phyloP scores from a whole-genome alignment of 2,888 invertebrate genomes.

The Theodoxus fluviatilis region DNA sequence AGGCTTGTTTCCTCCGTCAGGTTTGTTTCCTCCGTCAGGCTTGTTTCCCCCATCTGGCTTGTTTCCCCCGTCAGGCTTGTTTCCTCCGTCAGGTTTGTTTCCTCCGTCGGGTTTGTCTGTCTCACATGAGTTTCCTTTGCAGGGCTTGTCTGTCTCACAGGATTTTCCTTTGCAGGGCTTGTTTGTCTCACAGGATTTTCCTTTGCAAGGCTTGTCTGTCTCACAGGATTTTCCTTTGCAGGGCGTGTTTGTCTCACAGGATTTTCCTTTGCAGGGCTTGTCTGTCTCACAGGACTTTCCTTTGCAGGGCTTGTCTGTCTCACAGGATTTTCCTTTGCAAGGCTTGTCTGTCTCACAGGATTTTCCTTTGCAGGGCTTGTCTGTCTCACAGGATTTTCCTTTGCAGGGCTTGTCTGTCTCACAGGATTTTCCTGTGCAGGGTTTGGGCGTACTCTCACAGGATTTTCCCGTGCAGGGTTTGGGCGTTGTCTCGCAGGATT shows the following conservation, averaged over 20 bases:
- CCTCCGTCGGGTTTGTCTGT: too few species aligned
- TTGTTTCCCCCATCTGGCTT: not conserved
- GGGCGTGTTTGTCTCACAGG: too few species aligned
- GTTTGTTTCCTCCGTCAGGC: not conserved
- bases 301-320: too few species aligned
- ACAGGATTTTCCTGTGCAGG: slow-evolving; percentile 8
- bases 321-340: slow-evolving; percentile 18
- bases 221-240: too few species aligned
- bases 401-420: not conserved
- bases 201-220: slow-evolving; percentile 18
- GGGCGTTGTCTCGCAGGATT: too few species aligned
- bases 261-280: slow-evolving; percentile 22
- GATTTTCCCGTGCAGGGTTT: too few species aligned
- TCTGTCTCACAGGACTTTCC: slow-evolving; percentile 4
- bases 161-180: slow-evolving; percentile 8
- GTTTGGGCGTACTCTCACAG: too few species aligned
- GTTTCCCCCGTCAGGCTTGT: not conserved
- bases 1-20: not conserved
- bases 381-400: slow-evolving; percentile 6
- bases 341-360: slow-evolving; percentile 14
- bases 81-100: slow-evolving; percentile 1
- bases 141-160: slow-evolving; percentile 19
- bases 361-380: slow-evolving; percentile 14
- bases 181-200: slow-evolving; percentile 14
- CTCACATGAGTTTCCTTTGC: not conserved